phyloP scores from a whole-genome alignment of 2,888 invertebrate genomes.

The Tortrix viridana region DNA sequence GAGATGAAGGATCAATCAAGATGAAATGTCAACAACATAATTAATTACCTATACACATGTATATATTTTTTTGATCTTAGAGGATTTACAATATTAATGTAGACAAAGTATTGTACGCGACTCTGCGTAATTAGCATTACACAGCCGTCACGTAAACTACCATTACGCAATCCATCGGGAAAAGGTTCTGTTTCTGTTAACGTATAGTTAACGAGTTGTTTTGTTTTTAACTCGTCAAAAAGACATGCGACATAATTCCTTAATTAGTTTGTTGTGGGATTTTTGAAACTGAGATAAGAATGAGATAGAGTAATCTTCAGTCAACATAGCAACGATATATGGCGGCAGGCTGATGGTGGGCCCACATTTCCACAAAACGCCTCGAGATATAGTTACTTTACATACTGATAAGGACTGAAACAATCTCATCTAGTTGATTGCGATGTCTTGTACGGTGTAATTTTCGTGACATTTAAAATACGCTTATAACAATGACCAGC shows the following conservation, averaged over 20 bases:
- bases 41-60: too few species aligned
- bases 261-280: slow-evolving; percentile 23
- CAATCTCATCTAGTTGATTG: slow-evolving; percentile 19
- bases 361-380: slow-evolving; percentile 60
- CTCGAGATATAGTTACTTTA: slow-evolving; percentile 48
- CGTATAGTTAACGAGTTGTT: too few species aligned
- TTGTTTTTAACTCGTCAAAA: neutral
- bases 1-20: too few species aligned
- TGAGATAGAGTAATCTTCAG: slow-evolving; percentile 69
- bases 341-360: slow-evolving; percentile 54
- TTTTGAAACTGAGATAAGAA: slow-evolving; percentile 56
- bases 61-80: too few species aligned
- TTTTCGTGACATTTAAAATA: slow-evolving; percentile 7
- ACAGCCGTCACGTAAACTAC: too few species aligned
- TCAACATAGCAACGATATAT: slow-evolving; percentile 69
- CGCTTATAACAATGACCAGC: slow-evolving; percentile 45
- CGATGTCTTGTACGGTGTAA: slow-evolving; percentile 3
- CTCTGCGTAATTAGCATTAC: too few species aligned
- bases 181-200: too few species aligned
- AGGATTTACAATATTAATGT: too few species aligned
- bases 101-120: too few species aligned
- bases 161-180: too few species aligned
- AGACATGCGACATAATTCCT: slow-evolving; percentile 1
- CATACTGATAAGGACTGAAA: slow-evolving; percentile 29
- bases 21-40: too few species aligned